phyloP scores from a whole-genome alignment of 2,888 invertebrate species.

The Belgica antarctica region DNA sequence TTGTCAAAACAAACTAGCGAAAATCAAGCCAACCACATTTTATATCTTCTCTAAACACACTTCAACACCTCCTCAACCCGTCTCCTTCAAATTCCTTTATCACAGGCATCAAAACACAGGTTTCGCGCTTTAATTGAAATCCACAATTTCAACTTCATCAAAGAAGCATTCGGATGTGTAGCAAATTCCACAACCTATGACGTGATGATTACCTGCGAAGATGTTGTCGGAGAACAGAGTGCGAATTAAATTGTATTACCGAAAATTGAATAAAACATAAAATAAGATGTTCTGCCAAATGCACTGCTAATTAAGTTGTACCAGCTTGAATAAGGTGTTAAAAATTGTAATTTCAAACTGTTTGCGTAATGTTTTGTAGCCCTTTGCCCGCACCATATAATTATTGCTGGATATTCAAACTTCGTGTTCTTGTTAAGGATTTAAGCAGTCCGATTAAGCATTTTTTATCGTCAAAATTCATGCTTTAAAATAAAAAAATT shows the following conservation, averaged over 20 bases:
- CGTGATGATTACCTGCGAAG: background rate
- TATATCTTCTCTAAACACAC: too few relatives aligned
- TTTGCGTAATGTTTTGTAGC: background rate
- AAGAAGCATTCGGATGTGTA: background rate
- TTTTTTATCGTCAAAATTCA: too few relatives aligned
- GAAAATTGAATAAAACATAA: conserved; percentile 17
- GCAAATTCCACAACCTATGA: background rate
- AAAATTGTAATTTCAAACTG: background rate
- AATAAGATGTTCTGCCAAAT: conserved; percentile 32
- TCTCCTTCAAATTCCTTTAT: background rate
- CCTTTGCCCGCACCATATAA: background rate
- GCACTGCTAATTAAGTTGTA: conserved; percentile 39
- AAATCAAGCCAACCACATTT: too few relatives aligned
- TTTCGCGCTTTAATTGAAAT: background rate
- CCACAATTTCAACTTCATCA: background rate
- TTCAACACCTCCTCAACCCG: too few relatives aligned
- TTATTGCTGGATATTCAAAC: too few relatives aligned
- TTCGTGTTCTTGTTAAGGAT: too few relatives aligned
- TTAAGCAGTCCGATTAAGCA: too few relatives aligned
- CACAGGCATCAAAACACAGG: background rate
- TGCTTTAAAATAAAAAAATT: too few relatives aligned
- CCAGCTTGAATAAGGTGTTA: conserved; percentile 35
- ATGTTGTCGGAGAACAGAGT: background rate
- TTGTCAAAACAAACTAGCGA: too few relatives aligned
- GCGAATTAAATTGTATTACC: conserved; percentile 24